Evolutionary conservation across 2,888 invertebrate species (phyloP).

Genomic region (Eupsilia transversa): DNA sequence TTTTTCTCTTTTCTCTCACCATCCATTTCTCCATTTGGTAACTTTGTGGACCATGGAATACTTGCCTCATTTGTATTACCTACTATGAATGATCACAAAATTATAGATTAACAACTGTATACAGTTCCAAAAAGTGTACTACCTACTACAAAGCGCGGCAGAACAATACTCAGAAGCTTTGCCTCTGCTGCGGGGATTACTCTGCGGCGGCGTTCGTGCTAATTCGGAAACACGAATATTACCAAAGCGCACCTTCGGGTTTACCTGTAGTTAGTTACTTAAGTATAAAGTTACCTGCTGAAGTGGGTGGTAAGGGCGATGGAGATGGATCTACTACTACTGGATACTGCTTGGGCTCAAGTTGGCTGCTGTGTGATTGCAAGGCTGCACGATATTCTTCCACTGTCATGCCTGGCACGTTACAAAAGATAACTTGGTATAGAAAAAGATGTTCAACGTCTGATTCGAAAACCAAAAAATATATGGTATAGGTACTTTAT

Average conservation of each 20-base stretch:
- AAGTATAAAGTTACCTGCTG: slow-evolving; percentile 77
- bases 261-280: too few species aligned
- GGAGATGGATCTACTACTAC: slow-evolving; percentile 84
- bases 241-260: not conserved
- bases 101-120: not conserved
- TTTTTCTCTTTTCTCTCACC: not conserved
- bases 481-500: not conserved
- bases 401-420: slow-evolving; percentile 77
- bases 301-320: slow-evolving; percentile 80
- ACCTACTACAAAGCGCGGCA: not conserved
- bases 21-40: not conserved
- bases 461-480: not conserved
- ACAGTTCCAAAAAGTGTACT: not conserved
- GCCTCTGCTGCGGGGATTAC: not conserved
- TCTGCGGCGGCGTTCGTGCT: not conserved
- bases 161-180: not conserved
- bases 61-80: not conserved
- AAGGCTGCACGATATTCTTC: slow-evolving; percentile 83
- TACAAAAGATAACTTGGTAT: not conserved
- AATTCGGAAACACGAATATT: not conserved
- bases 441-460: not conserved
- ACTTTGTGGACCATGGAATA: not conserved
- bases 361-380: slow-evolving; percentile 80
- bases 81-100: too few species aligned
- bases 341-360: slow-evolving; percentile 77